These are phyloP conservation scores for Phaethon lepturus DNA, from an alignment of 2,113 vertebrate species.

Conservation along the genomic window DNA sequence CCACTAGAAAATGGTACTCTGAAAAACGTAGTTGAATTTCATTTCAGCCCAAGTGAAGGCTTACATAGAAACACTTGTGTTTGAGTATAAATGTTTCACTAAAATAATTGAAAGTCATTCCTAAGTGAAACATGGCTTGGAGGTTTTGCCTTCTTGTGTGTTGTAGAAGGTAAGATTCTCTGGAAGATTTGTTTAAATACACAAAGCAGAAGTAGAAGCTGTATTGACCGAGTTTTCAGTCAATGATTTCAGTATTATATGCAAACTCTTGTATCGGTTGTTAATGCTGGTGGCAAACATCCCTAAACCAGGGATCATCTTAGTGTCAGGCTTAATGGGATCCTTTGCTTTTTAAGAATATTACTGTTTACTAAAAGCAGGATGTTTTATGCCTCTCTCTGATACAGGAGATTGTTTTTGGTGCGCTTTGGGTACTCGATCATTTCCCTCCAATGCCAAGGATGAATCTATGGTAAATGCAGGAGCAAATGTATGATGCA, in stretches of 20 bases:
- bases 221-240: not conserved
- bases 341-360: not conserved
- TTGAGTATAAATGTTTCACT: not conserved
- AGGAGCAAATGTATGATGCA: not conserved
- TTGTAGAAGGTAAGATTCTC: not conserved
- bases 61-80: not conserved
- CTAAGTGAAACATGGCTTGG: accelerated
- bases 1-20: not conserved
- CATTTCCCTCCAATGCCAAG: not conserved
- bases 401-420: not conserved
- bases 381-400: not conserved
- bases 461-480: not conserved
- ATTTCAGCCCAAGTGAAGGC: not conserved
- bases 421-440: not conserved
- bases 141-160: not conserved
- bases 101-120: not conserved
- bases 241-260: not conserved
- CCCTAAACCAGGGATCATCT: not conserved
- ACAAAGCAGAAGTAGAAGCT: not conserved
- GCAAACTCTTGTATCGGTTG: not conserved
- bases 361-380: not conserved
- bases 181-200: not conserved
- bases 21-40: not conserved
- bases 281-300: not conserved
- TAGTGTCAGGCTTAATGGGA: not conserved